phyloP scores from a whole-genome alignment of 2,888 invertebrate species.

The Hypselothyrea guttata region DNA sequence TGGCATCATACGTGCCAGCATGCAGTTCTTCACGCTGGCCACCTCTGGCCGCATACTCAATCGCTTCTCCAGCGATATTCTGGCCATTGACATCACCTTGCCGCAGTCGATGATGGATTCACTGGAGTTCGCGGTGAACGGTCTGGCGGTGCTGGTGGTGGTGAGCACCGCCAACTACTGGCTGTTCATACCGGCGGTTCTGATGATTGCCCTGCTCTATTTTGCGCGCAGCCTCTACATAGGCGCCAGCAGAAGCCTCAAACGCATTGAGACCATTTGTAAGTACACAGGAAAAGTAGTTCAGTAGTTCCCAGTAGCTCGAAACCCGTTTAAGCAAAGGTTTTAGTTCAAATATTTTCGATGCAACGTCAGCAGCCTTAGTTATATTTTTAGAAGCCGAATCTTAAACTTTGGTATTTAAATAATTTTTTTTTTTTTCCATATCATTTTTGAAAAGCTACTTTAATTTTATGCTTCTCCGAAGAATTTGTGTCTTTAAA shows the following conservation, averaged over 20 bases:
- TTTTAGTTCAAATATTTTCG: too few relatives aligned
- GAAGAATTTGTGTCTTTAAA: too few relatives aligned
- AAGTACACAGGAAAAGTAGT: too few relatives aligned
- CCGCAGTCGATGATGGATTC: slow-evolving; percentile 86
- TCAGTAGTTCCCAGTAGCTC: too few relatives aligned
- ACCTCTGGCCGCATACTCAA: slow-evolving; percentile 86
- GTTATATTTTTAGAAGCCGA: too few relatives aligned
- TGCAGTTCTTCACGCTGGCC: slow-evolving; percentile 91
- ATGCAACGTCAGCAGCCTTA: too few relatives aligned
- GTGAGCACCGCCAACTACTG: slow-evolving; percentile 86
- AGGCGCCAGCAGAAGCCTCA: slow-evolving; percentile 84
- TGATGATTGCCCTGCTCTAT: slow-evolving; percentile 85
- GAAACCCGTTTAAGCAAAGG: too few relatives aligned
- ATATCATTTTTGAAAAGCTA: too few relatives aligned
- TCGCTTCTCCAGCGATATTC: slow-evolving; percentile 89
- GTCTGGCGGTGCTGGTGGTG: slow-evolving; percentile 84
- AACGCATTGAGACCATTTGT: slow-evolving; percentile 81
- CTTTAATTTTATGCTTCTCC: too few relatives aligned
- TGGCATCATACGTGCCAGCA: slow-evolving; percentile 87
- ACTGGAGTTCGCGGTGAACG: slow-evolving; percentile 82
- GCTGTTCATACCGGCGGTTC: slow-evolving; percentile 85
- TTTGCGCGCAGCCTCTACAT: slow-evolving; percentile 84
- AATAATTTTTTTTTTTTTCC: too few relatives aligned
- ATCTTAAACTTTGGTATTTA: too few relatives aligned
- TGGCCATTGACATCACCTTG: slow-evolving; percentile 85